phyloP scores from a whole-genome alignment of 2,113 vertebrate genomes.

The Prochilodus magdalenae region DNA sequence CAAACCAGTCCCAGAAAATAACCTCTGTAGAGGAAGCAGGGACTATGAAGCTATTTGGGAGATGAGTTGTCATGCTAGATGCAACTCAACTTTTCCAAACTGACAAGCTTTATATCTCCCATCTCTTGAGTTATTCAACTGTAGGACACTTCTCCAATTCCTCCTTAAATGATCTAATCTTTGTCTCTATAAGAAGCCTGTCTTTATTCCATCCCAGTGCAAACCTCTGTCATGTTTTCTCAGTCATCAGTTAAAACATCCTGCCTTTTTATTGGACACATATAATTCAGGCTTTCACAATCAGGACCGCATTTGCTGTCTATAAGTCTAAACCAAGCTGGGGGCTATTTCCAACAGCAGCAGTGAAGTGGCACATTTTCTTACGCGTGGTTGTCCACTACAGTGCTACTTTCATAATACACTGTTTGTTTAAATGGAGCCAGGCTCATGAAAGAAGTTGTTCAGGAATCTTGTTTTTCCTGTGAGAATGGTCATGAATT shows the following conservation, averaged over 20 bases:
- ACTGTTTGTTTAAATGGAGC: slow-evolving; percentile 58
- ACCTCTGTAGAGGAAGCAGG: slow-evolving; percentile 48
- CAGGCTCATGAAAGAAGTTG: slow-evolving; percentile 24
- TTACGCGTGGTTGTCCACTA: slow-evolving; percentile 66
- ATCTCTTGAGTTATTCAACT: background rate
- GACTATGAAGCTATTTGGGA: background rate
- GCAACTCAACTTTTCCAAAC: slow-evolving; percentile 59
- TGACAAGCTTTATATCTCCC: slow-evolving; percentile 52
- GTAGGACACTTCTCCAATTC: background rate
- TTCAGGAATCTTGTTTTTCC: slow-evolving; percentile 45
- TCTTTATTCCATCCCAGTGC: slow-evolving; percentile 15
- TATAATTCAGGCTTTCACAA: slow-evolving; percentile 22
- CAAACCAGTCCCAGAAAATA: slow-evolving; percentile 26
- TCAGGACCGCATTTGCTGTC: slow-evolving; percentile 21
- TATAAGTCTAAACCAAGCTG: slow-evolving; percentile 36
- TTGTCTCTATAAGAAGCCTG: background rate
- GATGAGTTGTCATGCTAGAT: slow-evolving; percentile 40
- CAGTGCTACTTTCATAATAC: slow-evolving; percentile 44
- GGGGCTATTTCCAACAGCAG: slow-evolving; percentile 61
- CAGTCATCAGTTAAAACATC: slow-evolving; percentile 14
- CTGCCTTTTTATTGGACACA: slow-evolving; percentile 5
- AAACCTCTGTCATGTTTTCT: background rate
- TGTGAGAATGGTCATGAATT: background rate
- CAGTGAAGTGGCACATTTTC: slow-evolving; percentile 55
- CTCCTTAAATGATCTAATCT: too few species aligned